Percentiles rank a stretch among this genome's conserved stretches.
Conservation (phyloP, 2,113 vertebrate species). For the Corythoichthys intestinalis region DNA sequence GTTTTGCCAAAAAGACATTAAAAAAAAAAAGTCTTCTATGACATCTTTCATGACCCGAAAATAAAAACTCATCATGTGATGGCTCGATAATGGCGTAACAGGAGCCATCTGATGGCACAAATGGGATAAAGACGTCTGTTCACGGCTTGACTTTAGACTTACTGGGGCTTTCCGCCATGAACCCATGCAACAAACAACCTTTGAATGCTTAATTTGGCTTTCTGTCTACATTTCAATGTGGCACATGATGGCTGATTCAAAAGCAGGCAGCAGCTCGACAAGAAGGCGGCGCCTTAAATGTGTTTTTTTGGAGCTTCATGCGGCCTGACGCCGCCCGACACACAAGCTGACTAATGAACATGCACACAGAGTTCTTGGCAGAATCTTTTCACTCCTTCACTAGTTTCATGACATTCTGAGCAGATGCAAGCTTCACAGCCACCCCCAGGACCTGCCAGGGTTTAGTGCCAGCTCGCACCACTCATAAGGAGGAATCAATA, state of each 20-base stretch:
- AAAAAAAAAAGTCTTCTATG: not conserved
- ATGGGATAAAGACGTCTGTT: constrained; percentile 20
- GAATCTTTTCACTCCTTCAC: constrained; percentile 57
- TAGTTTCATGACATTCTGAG: constrained; percentile 63
- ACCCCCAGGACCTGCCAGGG: constrained; percentile 40
- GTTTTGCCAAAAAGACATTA: not conserved
- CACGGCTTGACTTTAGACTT: constrained; percentile 17
- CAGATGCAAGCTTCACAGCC: constrained; percentile 58
- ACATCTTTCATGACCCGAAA: constrained; percentile 32
- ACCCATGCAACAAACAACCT: constrained; percentile 9
- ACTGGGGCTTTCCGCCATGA: constrained; percentile 32
- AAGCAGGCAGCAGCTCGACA: constrained; percentile 13
- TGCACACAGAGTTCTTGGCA: constrained; percentile 54
- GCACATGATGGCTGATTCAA: constrained; percentile 17
- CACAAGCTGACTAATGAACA: constrained; percentile 57
- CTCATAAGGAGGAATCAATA: constrained; percentile 53
- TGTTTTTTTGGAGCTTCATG: constrained; percentile 35
- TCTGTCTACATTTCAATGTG: not conserved
- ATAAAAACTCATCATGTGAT: constrained; percentile 20
- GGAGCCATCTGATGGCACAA: constrained; percentile 41
- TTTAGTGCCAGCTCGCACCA: constrained; percentile 42
- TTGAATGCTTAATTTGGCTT: constrained; percentile 34
- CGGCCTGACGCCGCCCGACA: constrained; percentile 42
- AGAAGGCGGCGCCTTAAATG: constrained; percentile 33
- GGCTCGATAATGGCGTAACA: constrained; percentile 62